Evolutionary conservation across 1,140 invertebrate genomes (phyloP).

Genomic region (Ostrea denselamellosa): DNA sequence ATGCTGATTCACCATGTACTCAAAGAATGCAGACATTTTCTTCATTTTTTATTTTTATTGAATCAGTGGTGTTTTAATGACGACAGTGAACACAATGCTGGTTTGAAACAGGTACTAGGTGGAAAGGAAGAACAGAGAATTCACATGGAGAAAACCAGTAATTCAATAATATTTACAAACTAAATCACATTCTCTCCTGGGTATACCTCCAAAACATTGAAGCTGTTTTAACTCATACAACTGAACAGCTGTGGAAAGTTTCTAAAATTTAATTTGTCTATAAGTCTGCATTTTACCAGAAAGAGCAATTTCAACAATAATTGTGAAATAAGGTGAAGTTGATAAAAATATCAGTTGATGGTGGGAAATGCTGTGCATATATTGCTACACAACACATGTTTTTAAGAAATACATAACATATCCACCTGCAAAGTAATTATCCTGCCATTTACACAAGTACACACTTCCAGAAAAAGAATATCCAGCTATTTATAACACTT

Average conservation of each 20-base stretch:
- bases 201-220: not conserved
- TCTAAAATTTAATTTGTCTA: not conserved
- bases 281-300: no score
- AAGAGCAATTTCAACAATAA: no score
- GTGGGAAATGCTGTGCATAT: no score
- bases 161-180: slow-evolving; percentile 36
- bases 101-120: not conserved
- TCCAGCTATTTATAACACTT: no score
- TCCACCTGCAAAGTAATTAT: no score
- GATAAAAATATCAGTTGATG: no score
- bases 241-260: not conserved
- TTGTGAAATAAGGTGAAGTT: no score
- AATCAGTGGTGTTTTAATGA: slow-evolving; percentile 10
- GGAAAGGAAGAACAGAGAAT: not conserved
- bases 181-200: not conserved
- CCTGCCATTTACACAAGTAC: no score
- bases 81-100: not conserved
- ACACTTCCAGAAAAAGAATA: no score
- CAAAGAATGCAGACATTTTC: not conserved
- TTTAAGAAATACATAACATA: no score
- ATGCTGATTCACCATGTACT: not conserved
- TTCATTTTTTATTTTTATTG: not conserved
- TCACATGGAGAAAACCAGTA: not conserved
- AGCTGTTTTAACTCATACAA: not conserved
- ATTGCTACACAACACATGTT: no score